These are phyloP conservation scores for Mustela erminea DNA, from an alignment of 2,797 vertebrate genomes.

Conservation along the genomic window DNA sequence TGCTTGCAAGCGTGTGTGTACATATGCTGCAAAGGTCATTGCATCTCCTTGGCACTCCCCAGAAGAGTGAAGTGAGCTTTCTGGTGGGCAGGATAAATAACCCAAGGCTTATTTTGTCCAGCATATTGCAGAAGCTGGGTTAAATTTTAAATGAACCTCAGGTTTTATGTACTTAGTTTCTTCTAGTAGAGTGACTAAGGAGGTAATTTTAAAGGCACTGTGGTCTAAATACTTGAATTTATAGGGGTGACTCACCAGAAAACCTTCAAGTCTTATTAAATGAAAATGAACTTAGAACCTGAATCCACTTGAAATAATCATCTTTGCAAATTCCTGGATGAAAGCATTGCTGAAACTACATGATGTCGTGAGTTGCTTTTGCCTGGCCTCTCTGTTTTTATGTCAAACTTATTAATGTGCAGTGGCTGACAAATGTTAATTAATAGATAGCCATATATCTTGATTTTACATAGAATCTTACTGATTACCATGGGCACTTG, in stretches of 20 bases:
- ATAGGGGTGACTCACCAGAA: not conserved
- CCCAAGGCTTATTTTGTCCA: not conserved
- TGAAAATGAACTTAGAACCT: not conserved
- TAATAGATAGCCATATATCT: not conserved
- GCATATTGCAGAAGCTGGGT: not conserved
- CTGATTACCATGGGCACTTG: conserved; percentile 3
- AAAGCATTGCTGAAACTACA: not conserved
- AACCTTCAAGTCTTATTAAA: conserved; percentile 6
- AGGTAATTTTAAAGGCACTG: not conserved
- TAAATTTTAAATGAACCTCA: not conserved
- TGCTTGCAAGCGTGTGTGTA: not conserved
- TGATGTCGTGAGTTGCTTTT: not conserved
- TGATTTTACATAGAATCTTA: not conserved
- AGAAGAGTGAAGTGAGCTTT: not conserved
- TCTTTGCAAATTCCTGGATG: not conserved
- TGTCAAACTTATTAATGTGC: not conserved
- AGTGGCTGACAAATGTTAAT: not conserved
- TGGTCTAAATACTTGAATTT: not conserved
- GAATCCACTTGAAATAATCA: not conserved
- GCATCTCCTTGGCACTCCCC: not conserved
- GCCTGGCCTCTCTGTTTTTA: not conserved
- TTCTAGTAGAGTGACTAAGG: not conserved
- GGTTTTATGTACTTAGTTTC: not conserved
- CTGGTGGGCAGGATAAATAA: not conserved
- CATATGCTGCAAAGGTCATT: not conserved